phyloP scores from a whole-genome alignment of 2,888 invertebrate genomes.

The Raillietiella orientalis region DNA sequence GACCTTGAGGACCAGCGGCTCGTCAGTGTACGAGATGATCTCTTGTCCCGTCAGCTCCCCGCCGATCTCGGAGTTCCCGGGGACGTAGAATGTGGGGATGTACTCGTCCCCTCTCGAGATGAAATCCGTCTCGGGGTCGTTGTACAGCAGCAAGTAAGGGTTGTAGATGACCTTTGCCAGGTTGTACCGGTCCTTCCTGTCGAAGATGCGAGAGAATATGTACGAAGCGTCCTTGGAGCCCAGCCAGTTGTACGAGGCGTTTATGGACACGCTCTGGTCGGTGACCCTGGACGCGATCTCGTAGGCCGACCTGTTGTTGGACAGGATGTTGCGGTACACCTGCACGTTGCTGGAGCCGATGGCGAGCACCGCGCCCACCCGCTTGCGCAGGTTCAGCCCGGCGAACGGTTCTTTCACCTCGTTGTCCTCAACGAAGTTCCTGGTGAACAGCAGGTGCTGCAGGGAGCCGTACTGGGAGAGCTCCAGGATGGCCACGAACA shows the following conservation, averaged over 20 bases:
- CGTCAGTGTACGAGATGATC: conserved; percentile 8
- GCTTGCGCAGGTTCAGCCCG: conserved; percentile 49
- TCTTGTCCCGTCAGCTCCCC: conserved; percentile 66
- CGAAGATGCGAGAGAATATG: conserved; percentile 15
- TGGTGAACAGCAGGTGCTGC: conserved; percentile 49
- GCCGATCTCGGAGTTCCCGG: conserved; percentile 36
- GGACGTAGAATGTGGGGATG: conserved; percentile 39
- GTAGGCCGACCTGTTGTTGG: conserved; percentile 60
- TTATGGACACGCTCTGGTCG: conserved; percentile 73
- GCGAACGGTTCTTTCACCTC: conserved; percentile 51
- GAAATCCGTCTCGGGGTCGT: conserved; percentile 56
- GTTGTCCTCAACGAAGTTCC: conserved; percentile 61
- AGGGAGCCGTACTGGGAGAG: conserved; percentile 52
- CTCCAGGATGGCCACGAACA: conserved; percentile 56
- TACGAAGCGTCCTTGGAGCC: conserved; percentile 17
- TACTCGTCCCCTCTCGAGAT: conserved; percentile 38
- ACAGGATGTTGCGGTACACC: conserved; percentile 60
- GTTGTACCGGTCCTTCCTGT: conserved; percentile 64
- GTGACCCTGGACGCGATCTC: conserved; percentile 83
- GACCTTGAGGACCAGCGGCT: conserved; percentile 41
- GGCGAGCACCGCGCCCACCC: conserved; percentile 71
- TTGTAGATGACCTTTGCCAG: conserved; percentile 66
- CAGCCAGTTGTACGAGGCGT: conserved; percentile 80
- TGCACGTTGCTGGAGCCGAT: conserved; percentile 43
- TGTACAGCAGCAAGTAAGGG: conserved; percentile 61